Evolutionary conservation across 2,113 vertebrate species (phyloP).

Genomic region (Ranitomeya imitator): DNA sequence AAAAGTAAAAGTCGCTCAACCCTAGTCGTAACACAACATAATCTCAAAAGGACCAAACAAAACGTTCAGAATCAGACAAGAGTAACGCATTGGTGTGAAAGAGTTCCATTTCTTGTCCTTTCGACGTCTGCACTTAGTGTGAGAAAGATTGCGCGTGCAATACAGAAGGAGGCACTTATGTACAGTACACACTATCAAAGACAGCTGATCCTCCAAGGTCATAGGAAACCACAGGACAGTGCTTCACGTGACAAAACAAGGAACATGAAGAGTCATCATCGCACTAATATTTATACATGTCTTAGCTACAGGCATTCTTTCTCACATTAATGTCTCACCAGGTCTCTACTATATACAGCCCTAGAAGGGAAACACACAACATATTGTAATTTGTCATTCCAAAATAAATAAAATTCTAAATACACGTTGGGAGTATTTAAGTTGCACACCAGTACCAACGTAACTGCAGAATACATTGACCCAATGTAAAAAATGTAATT

Average conservation of each 20-base stretch:
- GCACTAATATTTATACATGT: not conserved
- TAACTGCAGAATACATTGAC: not conserved
- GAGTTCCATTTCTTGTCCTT: not conserved
- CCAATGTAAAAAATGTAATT: not conserved
- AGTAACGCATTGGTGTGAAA: not conserved
- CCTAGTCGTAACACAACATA: too few relatives aligned
- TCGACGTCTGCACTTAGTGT: not conserved
- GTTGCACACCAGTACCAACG: not conserved
- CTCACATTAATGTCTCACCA: too few relatives aligned
- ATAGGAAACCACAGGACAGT: not conserved
- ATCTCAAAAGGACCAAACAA: too few relatives aligned
- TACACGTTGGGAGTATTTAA: not conserved
- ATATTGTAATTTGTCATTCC: not conserved
- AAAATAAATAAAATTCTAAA: not conserved
- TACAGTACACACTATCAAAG: not conserved
- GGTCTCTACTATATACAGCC: not conserved
- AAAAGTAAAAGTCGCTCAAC: too few relatives aligned
- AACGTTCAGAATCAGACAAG: not conserved
- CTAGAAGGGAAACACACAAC: not conserved
- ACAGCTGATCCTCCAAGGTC: conserved; percentile 29
- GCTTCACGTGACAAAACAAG: not conserved
- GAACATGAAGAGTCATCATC: not conserved
- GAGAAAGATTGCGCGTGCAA: not conserved
- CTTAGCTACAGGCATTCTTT: not conserved
- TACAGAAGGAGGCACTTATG: not conserved